phyloP scores from a whole-genome alignment of 1,140 invertebrate species.

The Spodoptera frugiperda region DNA sequence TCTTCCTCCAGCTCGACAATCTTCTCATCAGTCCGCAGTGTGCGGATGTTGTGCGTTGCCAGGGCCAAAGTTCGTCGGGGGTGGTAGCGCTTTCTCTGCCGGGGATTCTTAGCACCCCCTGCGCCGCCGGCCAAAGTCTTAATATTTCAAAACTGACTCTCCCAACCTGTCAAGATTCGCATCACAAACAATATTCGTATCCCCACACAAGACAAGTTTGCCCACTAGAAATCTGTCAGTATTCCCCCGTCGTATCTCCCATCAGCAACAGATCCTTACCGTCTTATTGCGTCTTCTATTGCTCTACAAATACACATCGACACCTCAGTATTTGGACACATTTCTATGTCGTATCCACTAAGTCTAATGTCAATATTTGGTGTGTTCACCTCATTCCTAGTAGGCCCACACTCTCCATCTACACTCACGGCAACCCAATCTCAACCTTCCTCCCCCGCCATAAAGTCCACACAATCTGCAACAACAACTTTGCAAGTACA shows the following conservation, averaged over 20 bases:
- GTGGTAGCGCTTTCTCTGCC: too few species aligned
- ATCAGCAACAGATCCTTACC: constrained; percentile 48
- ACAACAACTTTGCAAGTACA: constrained; percentile 30
- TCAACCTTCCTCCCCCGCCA: constrained; percentile 3
- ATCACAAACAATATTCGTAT: constrained; percentile 16
- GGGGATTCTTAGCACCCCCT: too few species aligned
- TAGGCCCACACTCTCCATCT: constrained; percentile 35
- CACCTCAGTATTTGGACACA: constrained; percentile 74
- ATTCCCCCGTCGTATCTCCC: constrained; percentile 19
- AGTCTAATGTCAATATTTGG: constrained; percentile 79
- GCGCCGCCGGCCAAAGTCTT: too few species aligned
- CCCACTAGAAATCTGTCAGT: constrained; percentile 30
- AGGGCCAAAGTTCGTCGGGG: too few species aligned
- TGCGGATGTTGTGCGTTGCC: too few species aligned
- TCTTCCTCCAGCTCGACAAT: too few species aligned
- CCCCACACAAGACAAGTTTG: neutral
- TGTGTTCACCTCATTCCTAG: constrained; percentile 75
- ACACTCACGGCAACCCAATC: neutral
- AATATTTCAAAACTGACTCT: neutral
- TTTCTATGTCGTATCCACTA: constrained; percentile 72
- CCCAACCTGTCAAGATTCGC: neutral
- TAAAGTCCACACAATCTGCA: neutral
- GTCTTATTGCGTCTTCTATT: constrained; percentile 68
- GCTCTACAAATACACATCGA: constrained; percentile 74
- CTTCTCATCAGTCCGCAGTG: too few species aligned